Percentiles rank a stretch among this genome's conserved stretches.
These are phyloP conservation scores for Centrocercus urophasianus DNA, from an alignment of 2,113 vertebrate genomes.

Conservation along the genomic window DNA sequence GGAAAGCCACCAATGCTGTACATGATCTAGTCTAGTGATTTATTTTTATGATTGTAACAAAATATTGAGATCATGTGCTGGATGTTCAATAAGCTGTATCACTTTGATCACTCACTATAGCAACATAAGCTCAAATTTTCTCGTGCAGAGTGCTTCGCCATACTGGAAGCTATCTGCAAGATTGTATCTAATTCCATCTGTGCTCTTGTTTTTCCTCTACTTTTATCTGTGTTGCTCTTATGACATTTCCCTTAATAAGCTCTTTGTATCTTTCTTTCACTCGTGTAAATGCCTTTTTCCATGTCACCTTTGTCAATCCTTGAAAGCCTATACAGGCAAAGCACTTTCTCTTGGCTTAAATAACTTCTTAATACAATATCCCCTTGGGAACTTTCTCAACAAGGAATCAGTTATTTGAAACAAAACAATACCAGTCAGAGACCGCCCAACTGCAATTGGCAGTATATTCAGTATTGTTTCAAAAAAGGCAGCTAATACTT, in stretches of 20 bases:
- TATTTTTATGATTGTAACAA: background rate
- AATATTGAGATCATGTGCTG: background rate
- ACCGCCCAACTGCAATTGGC: background rate
- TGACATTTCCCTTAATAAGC: background rate
- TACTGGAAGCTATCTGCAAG: background rate
- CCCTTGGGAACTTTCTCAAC: background rate
- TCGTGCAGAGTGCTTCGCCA: background rate
- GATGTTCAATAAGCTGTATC: background rate
- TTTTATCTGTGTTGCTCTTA: background rate
- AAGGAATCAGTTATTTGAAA: background rate
- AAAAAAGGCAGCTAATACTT: background rate
- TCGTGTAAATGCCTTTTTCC: background rate
- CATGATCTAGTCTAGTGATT: background rate
- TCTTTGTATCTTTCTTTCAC: background rate
- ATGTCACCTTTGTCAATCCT: background rate
- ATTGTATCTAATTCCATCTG: background rate
- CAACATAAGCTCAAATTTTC: constrained; percentile 10
- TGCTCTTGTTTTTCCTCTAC: background rate
- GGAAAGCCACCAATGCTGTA: background rate
- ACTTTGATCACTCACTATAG: background rate
- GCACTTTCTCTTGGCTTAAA: background rate
- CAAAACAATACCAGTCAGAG: background rate
- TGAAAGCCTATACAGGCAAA: constrained; percentile 17
- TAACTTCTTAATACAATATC: background rate
- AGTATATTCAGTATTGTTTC: background rate